Base-by-base conservation (phyloP, 2,113 vertebrate genomes). In the Ammodytes marinus region DNA sequence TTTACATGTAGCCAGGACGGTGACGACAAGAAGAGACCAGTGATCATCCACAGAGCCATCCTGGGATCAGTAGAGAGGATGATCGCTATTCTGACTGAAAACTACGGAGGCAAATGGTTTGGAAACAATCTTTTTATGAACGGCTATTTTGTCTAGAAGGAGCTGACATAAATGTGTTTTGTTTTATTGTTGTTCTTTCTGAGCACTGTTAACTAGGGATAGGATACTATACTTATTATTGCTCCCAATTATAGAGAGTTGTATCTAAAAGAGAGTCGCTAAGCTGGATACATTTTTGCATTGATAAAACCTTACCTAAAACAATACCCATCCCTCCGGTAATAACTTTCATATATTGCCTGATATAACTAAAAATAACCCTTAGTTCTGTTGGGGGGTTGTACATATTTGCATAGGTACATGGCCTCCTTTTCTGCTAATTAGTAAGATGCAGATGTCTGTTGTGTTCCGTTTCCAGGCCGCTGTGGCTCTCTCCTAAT, bases 51-150 rank as follows among this genome's bases (percentile, higher is more conserved):
- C 90, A 96, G 98, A 79, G 98, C 98, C 40, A 97, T 99, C 85
- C 86, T 99, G 93, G 98, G 98, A 46, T 99, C 98, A 11, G 97
- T 99, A 54, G 98, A 99, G 91, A 96, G 98, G 88, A 99, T 99
- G 98, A 98, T 99, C 0, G 98, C 98, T 49, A 99, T 99, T 86
- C 95, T 99, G 53, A 99, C 98, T 0, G 98, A 99, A 91, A 99
- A 97, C 95, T 99, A 97, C n/a, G 98, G 96, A 8, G 98, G 98
- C 66, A 99, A 99, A 96, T 99, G 98, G 98, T 99, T 96, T 39
- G 89, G 87, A 17, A 73, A 77, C 37, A 55, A 14, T 64, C 45
- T 75, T 68, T n/a, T 55, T 10, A 10, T 4, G 0, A 65, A 64
- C 65, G 9, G 9, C 65, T 61, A 2, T 68, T 43, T 45, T 54